Percentiles rank a stretch among this genome's conserved stretches.
Evolutionary conservation across 2,113 vertebrate species (phyloP).

Genomic region (Epinephelus fuscoguttatus): DNA sequence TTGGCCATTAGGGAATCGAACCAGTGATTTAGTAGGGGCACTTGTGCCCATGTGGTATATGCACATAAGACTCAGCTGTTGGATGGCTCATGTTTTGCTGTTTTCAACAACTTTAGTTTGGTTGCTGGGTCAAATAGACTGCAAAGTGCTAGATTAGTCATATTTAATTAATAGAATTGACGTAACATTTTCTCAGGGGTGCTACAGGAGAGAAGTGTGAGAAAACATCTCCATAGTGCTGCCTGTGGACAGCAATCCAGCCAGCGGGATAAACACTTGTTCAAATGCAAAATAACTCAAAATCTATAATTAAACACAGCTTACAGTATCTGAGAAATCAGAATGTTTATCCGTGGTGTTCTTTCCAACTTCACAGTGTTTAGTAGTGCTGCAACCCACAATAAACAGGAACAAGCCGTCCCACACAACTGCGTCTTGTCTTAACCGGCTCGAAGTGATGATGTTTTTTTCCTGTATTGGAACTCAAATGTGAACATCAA

Average conservation of each 20-base stretch:
- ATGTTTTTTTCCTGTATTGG: background rate
- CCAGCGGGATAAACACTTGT: constrained; percentile 41
- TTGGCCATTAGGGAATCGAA: too few species aligned
- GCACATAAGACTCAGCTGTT: too few species aligned
- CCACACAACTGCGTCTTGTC: background rate
- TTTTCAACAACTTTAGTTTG: constrained; percentile 8
- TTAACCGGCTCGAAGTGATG: background rate
- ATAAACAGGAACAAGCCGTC: background rate
- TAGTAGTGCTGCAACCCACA: background rate
- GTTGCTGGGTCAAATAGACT: constrained; percentile 6
- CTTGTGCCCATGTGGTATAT: too few species aligned
- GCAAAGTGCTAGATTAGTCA: constrained; percentile 4
- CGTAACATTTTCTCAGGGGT: background rate
- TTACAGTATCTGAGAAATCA: constrained; percentile 31
- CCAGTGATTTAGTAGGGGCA: too few species aligned
- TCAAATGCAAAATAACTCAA: constrained; percentile 33
- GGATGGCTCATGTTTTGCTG: too few species aligned
- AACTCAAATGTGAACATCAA: background rate
- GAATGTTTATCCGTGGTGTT: constrained; percentile 23
- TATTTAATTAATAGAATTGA: constrained; percentile 48
- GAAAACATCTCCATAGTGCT: constrained; percentile 17
- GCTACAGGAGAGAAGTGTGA: constrained; percentile 25
- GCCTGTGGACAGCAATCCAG: constrained; percentile 48
- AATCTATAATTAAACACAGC: constrained; percentile 59
- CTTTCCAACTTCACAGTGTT: constrained; percentile 2